Conservation (phyloP, 23 tunicate species). For the Styela clava region DNA sequence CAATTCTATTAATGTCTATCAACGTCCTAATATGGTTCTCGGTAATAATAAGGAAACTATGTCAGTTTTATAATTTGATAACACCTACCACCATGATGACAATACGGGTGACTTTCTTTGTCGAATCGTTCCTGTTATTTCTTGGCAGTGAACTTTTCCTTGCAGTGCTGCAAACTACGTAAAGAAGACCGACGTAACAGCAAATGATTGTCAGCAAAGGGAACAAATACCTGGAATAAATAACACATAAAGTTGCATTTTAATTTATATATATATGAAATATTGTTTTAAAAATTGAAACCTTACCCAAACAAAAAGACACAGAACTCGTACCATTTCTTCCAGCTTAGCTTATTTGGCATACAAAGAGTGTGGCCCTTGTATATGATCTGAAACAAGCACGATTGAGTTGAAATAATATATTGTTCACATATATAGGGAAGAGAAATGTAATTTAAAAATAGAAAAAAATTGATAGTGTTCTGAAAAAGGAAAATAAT, state of each 20-base stretch:
- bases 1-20: too few relatives aligned
- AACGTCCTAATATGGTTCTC: too few relatives aligned
- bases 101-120: conserved; percentile 59
- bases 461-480: too few relatives aligned
- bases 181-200: conserved; percentile 72
- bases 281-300: too few relatives aligned
- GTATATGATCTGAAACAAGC: conserved; percentile 31
- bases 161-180: conserved; percentile 48
- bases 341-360: conserved; percentile 29
- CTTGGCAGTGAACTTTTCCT: conserved; percentile 37
- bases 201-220: conserved; percentile 60
- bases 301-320: conserved; percentile 49
- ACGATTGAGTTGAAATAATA: too few relatives aligned
- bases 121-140: conserved; percentile 29
- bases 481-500: too few relatives aligned
- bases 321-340: conserved; percentile 40
- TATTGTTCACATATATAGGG: too few relatives aligned
- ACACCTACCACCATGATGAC: conserved; percentile 79
- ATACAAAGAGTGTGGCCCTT: conserved; percentile 42
- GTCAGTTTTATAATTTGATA: too few relatives aligned
- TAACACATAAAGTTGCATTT: too few relatives aligned
- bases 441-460: too few relatives aligned
- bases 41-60: too few relatives aligned
- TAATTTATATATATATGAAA: too few relatives aligned
- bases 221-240: conserved; percentile 15